A percentile compares a stretch with the other conserved stretches of the same genome.
phyloP scores from a whole-genome alignment of 2,888 invertebrate genomes.

The Orthosia incerta region DNA sequence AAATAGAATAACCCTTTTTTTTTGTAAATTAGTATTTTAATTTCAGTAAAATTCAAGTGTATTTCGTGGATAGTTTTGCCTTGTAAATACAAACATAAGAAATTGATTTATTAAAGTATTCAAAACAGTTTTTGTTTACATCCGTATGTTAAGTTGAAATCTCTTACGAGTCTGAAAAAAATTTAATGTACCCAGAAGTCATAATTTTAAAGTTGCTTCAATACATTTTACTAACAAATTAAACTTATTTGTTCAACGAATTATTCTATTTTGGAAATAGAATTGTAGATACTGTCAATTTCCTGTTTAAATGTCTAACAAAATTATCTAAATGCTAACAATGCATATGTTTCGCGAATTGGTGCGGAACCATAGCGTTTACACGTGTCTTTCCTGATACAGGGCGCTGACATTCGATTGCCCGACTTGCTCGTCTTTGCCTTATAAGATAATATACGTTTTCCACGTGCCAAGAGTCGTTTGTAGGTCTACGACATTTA shows the following conservation, averaged over 20 bases:
- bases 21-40: too few species aligned
- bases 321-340: not conserved
- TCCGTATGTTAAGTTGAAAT: not conserved
- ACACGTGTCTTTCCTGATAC: conserved; percentile 40
- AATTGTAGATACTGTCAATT: not conserved
- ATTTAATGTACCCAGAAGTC: not conserved
- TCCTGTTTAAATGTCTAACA: conserved; percentile 3
- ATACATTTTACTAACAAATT: not conserved
- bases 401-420: conserved; percentile 48
- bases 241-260: not conserved
- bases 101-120: conserved; percentile 3
- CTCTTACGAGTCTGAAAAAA: not conserved
- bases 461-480: conserved; percentile 39
- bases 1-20: not conserved
- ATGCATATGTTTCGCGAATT: not conserved
- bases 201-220: too few species aligned
- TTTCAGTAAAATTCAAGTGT: too few species aligned
- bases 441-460: conserved; percentile 22
- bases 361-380: conserved; percentile 24
- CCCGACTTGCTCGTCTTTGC: conserved; percentile 9
- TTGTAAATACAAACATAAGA: not conserved
- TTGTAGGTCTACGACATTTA: conserved; percentile 18
- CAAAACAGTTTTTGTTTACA: not conserved
- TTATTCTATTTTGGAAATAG: not conserved
- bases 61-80: not conserved